Conservation (phyloP, 2,888 invertebrate species). For the Psococerastis gibbosa region DNA sequence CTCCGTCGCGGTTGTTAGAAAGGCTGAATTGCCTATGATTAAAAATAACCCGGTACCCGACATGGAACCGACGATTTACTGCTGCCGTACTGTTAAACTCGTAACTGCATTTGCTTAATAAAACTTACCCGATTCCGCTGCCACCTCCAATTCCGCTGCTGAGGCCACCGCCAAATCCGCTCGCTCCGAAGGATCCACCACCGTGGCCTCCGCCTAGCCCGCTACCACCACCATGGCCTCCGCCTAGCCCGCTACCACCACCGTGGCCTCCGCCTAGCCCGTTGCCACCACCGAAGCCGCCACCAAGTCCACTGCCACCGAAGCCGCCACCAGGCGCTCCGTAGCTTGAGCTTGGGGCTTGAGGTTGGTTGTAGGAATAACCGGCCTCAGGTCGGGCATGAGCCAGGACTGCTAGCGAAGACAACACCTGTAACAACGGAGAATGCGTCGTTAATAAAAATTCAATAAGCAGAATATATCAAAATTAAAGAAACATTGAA, state of each 20-base stretch:
- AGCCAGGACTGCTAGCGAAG: constrained; percentile 21
- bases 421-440: constrained; percentile 19
- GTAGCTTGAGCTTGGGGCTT: constrained; percentile 10
- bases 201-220: background rate
- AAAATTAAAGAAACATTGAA: no score
- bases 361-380: constrained; percentile 12
- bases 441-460: background rate
- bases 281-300: constrained; percentile 21
- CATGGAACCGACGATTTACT: no score
- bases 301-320: constrained; percentile 14
- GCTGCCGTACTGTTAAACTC: no score
- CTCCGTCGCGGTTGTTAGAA: no score
- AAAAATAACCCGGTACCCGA: no score
- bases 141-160: constrained; percentile 74
- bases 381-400: constrained; percentile 20
- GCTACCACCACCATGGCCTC: constrained; percentile 18
- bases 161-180: constrained; percentile 63
- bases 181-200: background rate
- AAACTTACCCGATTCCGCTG: no score
- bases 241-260: constrained; percentile 22
- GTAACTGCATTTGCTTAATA: no score
- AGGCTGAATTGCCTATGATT: no score
- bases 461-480: no score
- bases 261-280: constrained; percentile 30
- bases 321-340: constrained; percentile 11